Evolutionary conservation across 2,113 vertebrate genomes (phyloP), one percentile per base, ranked within the genome.

Genomic region (Oreochromis tanganicae): DNA sequence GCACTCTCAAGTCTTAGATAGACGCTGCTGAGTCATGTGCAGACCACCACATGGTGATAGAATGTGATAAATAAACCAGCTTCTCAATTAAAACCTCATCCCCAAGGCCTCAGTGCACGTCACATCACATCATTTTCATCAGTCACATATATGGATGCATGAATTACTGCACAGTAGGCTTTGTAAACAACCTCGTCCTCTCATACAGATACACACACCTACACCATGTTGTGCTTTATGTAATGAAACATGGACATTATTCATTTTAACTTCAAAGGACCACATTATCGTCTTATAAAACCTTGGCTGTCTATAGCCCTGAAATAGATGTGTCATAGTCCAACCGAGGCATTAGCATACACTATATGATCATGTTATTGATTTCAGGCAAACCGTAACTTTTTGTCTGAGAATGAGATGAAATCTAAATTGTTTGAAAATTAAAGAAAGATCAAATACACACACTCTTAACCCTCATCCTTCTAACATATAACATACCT

Each of bases 11-110:
- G 43, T 86, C 32, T 71, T 12, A 32, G 75, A 85, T 87, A 36
- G 75, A 85, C 55, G 66, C 57, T 81, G 80, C 83, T 52, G 84
- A 86, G 29, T 87, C 68, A 81, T 46, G 32, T 63, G 52, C 36
- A 17, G 82, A 85, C 83, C 54, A 91, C 80, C 71, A 90, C 80
- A 48, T 68, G 38, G 83, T 92, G 86, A 94, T 90, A 90, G 85
- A 92, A 83, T 75, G 84, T 85, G 41, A 88, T 85, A 81, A 68
- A 86, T 84, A 85, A 83, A 80, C 27, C 55, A 84, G 61, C 66
- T 91, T 66, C 52, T 87, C 80, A 86, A 94, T 94, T 93, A 90
- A 91, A 94, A 84, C 56, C 55, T 88, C 41, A 73, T 66, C 78
- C 59, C 68, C 80, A 78, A 83, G 87, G 75, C 85, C 34, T 52